A percentile compares a stretch with the other conserved stretches of the same genome.
Conservation (phyloP, 2,113 vertebrate genomes). For the Pavo muticus region DNA sequence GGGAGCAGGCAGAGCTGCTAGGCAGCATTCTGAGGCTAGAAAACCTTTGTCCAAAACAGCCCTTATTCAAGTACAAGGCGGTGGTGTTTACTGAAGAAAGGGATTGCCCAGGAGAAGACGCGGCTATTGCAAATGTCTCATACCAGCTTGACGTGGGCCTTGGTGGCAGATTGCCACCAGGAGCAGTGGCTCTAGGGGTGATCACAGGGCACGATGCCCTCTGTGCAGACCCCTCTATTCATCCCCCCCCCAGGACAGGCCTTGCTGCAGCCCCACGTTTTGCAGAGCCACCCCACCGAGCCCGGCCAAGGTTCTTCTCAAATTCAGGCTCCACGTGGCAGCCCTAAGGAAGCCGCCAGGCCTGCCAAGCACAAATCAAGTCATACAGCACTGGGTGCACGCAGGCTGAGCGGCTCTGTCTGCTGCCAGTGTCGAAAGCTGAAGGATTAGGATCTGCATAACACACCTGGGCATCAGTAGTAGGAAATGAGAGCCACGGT, state of each 20-base stretch:
- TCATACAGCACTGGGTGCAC: not conserved
- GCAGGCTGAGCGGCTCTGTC: not conserved
- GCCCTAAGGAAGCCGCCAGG: not conserved
- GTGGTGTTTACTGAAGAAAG: not conserved
- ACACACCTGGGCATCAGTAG: slow-evolving; percentile 29
- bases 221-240: not conserved
- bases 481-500: slow-evolving; percentile 24
- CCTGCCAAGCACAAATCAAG: not conserved
- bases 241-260: not conserved
- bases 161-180: rapidly evolving
- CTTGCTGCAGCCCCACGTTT: not conserved
- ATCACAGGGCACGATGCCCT: not conserved
- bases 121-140: not conserved
- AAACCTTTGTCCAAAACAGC: not conserved
- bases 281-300: not conserved
- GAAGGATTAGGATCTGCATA: not conserved
- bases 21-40: not conserved
- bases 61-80: rapidly evolving
- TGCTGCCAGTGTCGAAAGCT: not conserved
- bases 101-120: not conserved
- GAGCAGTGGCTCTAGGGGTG: not conserved
- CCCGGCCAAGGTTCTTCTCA: not conserved
- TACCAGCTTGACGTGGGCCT: not conserved
- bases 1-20: not conserved
- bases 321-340: not conserved